Evolutionary conservation across 1,140 invertebrate genomes (phyloP).

Genomic region (Solen grandis): DNA sequence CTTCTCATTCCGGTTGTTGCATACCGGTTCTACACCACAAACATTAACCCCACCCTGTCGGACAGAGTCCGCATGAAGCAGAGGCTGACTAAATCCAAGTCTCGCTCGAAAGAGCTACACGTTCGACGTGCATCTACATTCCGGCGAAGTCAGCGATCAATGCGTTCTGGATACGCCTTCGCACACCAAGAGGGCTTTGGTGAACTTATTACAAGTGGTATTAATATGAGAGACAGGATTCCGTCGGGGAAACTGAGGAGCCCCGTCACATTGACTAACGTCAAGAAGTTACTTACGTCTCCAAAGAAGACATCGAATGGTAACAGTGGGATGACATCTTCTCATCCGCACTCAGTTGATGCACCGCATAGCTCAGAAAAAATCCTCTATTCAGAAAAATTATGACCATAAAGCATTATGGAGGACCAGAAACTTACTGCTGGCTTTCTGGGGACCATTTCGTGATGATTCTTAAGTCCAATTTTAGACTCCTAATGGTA

Average conservation of each 20-base stretch:
- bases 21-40: conserved; percentile 85
- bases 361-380: not conserved
- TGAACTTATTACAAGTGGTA: conserved; percentile 97
- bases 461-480: too few species aligned
- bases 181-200: conserved; percentile 99
- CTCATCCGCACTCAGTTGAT: conserved; percentile 41
- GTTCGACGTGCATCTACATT: conserved; percentile 89
- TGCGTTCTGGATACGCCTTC: conserved; percentile 99
- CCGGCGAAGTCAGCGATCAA: conserved; percentile 88
- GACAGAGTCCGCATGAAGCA: conserved; percentile 95
- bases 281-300: conserved; percentile 53
- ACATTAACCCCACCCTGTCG: conserved; percentile 90
- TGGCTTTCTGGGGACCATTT: too few species aligned
- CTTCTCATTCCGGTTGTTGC: conserved; percentile 96
- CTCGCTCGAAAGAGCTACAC: conserved; percentile 88
- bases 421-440: too few species aligned
- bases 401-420: conserved; percentile 41
- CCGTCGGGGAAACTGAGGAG: conserved; percentile 43
- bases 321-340: conserved; percentile 7
- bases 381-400: conserved; percentile 34
- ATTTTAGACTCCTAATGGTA: too few species aligned
- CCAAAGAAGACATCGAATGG: not conserved
- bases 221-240: conserved; percentile 89
- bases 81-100: conserved; percentile 81
- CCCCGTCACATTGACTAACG: conserved; percentile 69